These are phyloP conservation scores for Chromobotia macracanthus DNA, from an alignment of 2,797 vertebrate genomes.

Conservation along the genomic window DNA sequence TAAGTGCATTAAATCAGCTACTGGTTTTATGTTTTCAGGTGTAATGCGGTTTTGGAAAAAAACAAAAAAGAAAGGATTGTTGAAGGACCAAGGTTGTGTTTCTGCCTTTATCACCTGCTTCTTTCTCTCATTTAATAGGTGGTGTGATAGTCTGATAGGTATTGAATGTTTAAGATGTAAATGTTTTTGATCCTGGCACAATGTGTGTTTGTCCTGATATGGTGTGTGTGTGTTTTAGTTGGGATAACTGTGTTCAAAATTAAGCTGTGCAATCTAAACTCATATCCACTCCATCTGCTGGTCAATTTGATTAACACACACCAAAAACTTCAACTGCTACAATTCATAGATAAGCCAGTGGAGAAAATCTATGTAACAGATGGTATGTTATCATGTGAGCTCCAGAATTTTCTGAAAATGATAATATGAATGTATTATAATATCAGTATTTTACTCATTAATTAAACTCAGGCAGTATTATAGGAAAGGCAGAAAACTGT, in stretches of 20 bases:
- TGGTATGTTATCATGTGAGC: not conserved
- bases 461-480: conserved; percentile 46
- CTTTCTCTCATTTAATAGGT: conserved; percentile 35
- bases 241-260: not conserved
- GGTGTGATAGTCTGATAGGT: conserved; percentile 64
- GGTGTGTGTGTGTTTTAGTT: conserved; percentile 9
- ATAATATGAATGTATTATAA: conserved; percentile 18
- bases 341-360: not conserved
- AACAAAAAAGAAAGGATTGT: conserved; percentile 79
- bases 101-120: not conserved
- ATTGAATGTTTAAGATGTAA: conserved; percentile 58
- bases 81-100: not conserved
- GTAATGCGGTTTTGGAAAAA: conserved; percentile 82
- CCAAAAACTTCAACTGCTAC: not conserved
- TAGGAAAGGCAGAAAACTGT: conserved; percentile 55
- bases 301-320: conserved; percentile 53
- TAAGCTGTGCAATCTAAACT: conserved; percentile 15
- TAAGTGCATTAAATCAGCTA: conserved; percentile 85
- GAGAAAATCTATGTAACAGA: conserved; percentile 1
- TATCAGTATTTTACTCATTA: conserved; percentile 50
- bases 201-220: not conserved
- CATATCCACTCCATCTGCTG: conserved; percentile 56
- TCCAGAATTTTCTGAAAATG: not conserved
- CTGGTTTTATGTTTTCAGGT: conserved; percentile 69
- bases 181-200: conserved; percentile 60